Base-by-base conservation (phyloP, 2,797 vertebrate genomes). In the Trachops cirrhosus region DNA sequence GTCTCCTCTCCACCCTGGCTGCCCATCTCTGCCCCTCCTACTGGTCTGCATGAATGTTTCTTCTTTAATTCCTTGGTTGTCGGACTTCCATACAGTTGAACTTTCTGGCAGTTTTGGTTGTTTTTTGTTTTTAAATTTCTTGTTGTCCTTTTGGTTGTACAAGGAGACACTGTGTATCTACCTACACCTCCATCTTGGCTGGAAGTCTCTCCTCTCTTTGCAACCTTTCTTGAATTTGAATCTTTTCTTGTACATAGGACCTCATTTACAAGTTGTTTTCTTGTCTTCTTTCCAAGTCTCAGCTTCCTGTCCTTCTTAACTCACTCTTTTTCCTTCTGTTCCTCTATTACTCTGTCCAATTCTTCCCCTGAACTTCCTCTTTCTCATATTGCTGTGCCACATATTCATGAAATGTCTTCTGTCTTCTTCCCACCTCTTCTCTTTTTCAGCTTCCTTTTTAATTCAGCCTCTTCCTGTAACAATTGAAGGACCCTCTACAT, bases 161-260 rank as follows among this genome's bases (percentile, higher is more conserved):
- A 18, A 59, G 24, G 24, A 29, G 57, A 10, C 57, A 24, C 24
- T 9, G 57, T 59, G 4, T 59, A 59, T 59, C 57, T 59, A 59
- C 57, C 57, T 59, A 26, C 1, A 10, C 24, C 57, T 59, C 57
- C 57, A 29, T 59, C 57, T 59, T 59, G 57, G 57, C 24, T 29
- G 24, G 57, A 59, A 59, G 57, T 59, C 24, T 59, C 57, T 59
- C 24, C 24, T 26, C 57, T 95, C 94, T 94, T 26, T 98, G 96
- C 97, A 98, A 12, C 26, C 98, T 99, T 89, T 98, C 98, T 90
- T 98, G 97, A 71, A 99, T 94, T 98, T 99, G 99, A 90, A 97
- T 50, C 79, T 5, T 94, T 97, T 0, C 98, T 98, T 0, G 97
- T 97, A 16, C 98, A 97, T 97, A 98, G 77, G 19, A 99, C 98